Base-by-base conservation (phyloP, 2,797 vertebrate genomes). In the Leptatherina wallacei region DNA sequence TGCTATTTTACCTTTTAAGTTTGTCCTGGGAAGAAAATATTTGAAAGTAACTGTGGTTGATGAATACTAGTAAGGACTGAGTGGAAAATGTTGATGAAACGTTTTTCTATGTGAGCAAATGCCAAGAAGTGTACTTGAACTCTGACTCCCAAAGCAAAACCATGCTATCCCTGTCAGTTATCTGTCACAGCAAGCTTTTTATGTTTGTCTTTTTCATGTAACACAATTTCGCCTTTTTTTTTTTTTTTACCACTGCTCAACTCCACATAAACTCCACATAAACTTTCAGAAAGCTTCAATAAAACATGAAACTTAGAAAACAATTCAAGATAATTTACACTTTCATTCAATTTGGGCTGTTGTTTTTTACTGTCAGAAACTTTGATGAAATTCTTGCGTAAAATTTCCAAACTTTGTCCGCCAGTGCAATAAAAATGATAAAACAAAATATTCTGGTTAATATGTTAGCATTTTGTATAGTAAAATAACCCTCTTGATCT, bases 71-170 rank as follows among this genome's bases (percentile, higher is more conserved):
- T 57, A 60, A 30, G 13, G 1, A 71, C 57, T 22, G 27, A 3
- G 18, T 32, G 9, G 2, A 0, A 29, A 61, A 33, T 38, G 20
- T 9, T 47, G 52, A 80, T 75, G 16, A 75, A 65, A 78, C 55
- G 16, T 12, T 65, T 47, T 52, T 78, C 56, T 65, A 61, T 78
- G 9, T 72, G 65, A 56, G 33, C 24, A 30, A 70, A 82, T 67
- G 47, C 67, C 12, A 75, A 33, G 44, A 55, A 58, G 60, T 58
- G 56, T 65, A 68, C 52, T 62, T 81, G 74, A 74, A 33, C 61
- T 67, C 24, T 44, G 69, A 60, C 24, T 61, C 27, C 38, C 20
- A 7, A 27, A 22, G 36, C 20, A 22, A 14, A 33, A 38, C 61
- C 36, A 6, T 5, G 12, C 27, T 2, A 6, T 29, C 16, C 32